Evolutionary conservation across 2,888 invertebrate species (phyloP), one percentile per base, ranked within the genome.

Genomic region (Apamea epomidion): DNA sequence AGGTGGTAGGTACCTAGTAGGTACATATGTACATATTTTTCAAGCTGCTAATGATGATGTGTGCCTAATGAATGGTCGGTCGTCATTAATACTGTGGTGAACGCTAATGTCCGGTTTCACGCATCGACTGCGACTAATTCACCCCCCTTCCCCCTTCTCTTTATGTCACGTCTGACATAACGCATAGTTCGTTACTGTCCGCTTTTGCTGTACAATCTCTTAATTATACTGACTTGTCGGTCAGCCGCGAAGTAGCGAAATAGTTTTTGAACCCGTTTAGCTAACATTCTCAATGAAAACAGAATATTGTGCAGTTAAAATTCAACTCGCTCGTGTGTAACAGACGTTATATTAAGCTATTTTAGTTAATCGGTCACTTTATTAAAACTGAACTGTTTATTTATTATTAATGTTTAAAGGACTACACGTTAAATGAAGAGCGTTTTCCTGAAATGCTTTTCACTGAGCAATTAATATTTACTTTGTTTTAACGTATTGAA

Each of bases 101-200:
- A 58, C 84, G 80, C 89, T 91, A 91, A 91, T 89, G 88, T 89
- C 86, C 87, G 83, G 91, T 88, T 92, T 92, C 91, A 90, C 91
- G 91, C 90, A 90, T 91, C 90, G 90, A 86, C 88, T 89, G 89
- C 82, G 80, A 87, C 92, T 92, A 93, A 93, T 94, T 84, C 69
- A 72, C 67, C 65, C 74, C 69, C 67, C 65, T 74, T 16, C 88
- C n/a, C 16, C 32, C n/a, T n/a, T 64, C 25, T 37, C 60, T 37
- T 81, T 60, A 54, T 90, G 91, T 91, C 90, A 89, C 89, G 88
- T 90, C 90, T 87, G 87, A 90, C 89, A 88, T 93, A 90, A 91
- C 88, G 89, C 88, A 88, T 87, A 90, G 87, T 91, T 91, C 85
- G 90, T 92, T 90, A 90, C 89, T 91, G 91, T 89, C 85, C 87